These are phyloP conservation scores for Seladonia tumulorum DNA, from an alignment of 2,888 invertebrate species.

Conservation along the genomic window DNA sequence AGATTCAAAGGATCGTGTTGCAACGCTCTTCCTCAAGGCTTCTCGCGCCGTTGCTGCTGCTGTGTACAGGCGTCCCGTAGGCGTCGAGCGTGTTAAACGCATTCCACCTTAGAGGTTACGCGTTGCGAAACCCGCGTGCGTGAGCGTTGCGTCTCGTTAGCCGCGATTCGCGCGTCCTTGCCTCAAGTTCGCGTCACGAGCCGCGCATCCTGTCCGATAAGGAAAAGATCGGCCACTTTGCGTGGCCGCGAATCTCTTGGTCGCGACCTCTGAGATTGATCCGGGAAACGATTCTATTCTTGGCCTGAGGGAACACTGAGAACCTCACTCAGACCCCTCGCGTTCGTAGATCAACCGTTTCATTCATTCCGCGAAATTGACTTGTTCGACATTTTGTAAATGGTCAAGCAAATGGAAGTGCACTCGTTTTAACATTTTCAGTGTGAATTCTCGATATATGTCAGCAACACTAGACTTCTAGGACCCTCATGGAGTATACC, in stretches of 20 bases:
- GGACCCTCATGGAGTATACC: too few species aligned
- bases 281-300: conserved; percentile 6
- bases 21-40: conserved; percentile 83
- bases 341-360: not conserved
- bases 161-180: conserved; percentile 82
- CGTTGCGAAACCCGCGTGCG: conserved; percentile 78
- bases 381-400: not conserved
- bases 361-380: not conserved
- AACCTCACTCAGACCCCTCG: not conserved
- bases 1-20: conserved; percentile 84
- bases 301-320: not conserved
- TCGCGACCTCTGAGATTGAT: conserved; percentile 2
- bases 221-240: conserved; percentile 17
- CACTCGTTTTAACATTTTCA: not conserved
- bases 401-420: not conserved
- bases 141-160: conserved; percentile 80
- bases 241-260: conserved; percentile 1
- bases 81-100: conserved; percentile 83
- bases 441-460: too few species aligned
- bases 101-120: conserved; percentile 83
- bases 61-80: conserved; percentile 82
- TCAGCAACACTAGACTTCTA: too few species aligned
- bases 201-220: conserved; percentile 49
- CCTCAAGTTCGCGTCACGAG: conserved; percentile 80
- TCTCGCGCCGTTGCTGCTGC: conserved; percentile 71